Evolutionary conservation across 2,113 vertebrate genomes (phyloP).

Genomic region (Microcebus griseorufus): DNA sequence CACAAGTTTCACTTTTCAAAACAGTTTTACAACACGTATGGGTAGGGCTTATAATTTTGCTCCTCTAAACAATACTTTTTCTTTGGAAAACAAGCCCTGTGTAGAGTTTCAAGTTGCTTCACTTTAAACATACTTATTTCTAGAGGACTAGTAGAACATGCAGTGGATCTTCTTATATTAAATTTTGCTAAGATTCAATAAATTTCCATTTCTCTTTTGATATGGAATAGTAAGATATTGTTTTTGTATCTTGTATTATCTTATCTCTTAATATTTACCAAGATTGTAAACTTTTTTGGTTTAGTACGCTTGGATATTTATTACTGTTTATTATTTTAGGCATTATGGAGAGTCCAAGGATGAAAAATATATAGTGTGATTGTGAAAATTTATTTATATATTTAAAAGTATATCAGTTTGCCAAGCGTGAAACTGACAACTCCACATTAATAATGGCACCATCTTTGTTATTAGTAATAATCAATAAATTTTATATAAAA

Average conservation of each 20-base stretch:
- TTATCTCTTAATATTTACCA: not conserved
- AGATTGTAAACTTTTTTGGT: not conserved
- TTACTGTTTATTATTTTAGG: not conserved
- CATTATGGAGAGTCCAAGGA: not conserved
- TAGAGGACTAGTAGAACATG: too few species aligned
- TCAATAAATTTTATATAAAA: slow-evolving; percentile 6
- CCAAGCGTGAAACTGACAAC: not conserved
- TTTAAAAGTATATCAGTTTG: not conserved
- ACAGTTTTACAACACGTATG: too few species aligned
- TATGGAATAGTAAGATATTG: not conserved
- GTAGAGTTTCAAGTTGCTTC: too few species aligned
- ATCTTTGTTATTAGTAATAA: not conserved
- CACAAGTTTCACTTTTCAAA: too few species aligned
- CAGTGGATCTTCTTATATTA: not conserved
- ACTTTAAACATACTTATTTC: too few species aligned
- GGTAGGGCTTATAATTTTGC: too few species aligned
- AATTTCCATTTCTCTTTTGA: not conserved
- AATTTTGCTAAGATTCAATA: not conserved
- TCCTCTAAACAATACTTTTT: too few species aligned
- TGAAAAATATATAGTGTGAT: not conserved
- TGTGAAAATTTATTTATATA: not conserved
- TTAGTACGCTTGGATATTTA: not conserved
- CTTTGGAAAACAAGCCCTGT: too few species aligned
- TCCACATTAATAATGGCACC: not conserved
- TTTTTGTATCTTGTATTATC: not conserved